These are phyloP conservation scores for Bolinopsis microptera DNA, from an alignment of 37 sponge, comb jelly and placozoan species.

Conservation along the genomic window DNA sequence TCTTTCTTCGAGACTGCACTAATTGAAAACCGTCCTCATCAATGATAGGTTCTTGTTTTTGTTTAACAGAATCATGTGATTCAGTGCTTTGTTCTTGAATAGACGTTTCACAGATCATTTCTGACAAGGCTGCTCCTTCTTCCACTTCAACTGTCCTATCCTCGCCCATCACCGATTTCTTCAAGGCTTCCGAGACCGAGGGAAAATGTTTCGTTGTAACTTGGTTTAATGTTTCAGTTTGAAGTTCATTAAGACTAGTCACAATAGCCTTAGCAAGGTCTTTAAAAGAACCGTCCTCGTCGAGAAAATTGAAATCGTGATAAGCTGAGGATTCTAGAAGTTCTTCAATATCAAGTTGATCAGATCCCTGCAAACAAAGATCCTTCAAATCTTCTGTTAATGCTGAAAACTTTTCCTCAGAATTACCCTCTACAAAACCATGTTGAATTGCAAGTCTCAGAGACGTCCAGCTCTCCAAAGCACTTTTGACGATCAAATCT, in stretches of 20 bases:
- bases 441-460: conserved; percentile 9
- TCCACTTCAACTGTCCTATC: background rate
- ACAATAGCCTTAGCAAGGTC: conserved; percentile 18
- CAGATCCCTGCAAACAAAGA: background rate
- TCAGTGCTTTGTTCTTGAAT: background rate
- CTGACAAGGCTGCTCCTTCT: background rate
- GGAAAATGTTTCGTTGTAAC: background rate
- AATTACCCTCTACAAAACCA: background rate
- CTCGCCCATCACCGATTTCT: background rate
- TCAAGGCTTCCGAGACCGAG: background rate
- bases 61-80: background rate
- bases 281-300: conserved; percentile 31
- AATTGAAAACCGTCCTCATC: conserved; percentile 21
- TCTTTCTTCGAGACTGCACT: background rate
- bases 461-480: conserved; percentile 9
- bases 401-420: background rate
- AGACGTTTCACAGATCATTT: background rate
- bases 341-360: background rate
- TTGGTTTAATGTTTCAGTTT: background rate
- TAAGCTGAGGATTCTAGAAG: background rate
- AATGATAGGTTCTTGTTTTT: background rate
- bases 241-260: background rate
- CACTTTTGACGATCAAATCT: background rate
- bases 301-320: conserved; percentile 45
- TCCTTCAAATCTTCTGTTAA: background rate